Conservation (phyloP, 2,113 vertebrate genomes). For the Pimephales promelas region DNA sequence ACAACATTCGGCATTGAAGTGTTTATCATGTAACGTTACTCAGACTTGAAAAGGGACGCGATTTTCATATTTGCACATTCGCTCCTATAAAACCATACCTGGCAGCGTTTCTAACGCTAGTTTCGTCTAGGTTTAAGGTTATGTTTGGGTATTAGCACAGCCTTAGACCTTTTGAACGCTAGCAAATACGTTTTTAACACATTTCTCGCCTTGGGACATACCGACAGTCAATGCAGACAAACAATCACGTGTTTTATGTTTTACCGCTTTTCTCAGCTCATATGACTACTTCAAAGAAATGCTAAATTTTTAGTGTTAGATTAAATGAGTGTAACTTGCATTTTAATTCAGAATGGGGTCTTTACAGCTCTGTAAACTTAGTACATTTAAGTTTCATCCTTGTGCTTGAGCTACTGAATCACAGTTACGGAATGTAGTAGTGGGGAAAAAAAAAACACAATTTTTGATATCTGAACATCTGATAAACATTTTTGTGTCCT, state of each 20-base stretch:
- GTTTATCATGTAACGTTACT: too few species aligned
- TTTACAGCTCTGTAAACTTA: neutral
- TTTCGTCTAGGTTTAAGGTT: neutral
- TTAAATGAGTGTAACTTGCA: neutral
- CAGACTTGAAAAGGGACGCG: neutral
- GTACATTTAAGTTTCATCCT: neutral
- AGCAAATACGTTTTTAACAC: neutral
- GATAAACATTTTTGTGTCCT: neutral
- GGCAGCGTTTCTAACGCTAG: neutral
- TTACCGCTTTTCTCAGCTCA: neutral
- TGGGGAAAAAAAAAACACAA: too few species aligned
- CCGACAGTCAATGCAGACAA: neutral
- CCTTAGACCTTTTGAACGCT: neutral
- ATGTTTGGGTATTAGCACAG: neutral
- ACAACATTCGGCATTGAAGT: neutral
- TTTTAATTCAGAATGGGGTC: neutral
- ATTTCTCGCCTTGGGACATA: neutral
- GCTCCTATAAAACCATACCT: neutral
- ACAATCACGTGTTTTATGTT: neutral
- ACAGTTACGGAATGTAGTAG: neutral
- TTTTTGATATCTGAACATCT: neutral
- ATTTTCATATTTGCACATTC: neutral
- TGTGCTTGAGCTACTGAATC: neutral
- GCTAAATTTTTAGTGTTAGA: neutral
- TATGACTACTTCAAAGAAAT: neutral